Base-by-base conservation (phyloP, 2,888 invertebrate species). In the Ceriagrion tenellum region DNA sequence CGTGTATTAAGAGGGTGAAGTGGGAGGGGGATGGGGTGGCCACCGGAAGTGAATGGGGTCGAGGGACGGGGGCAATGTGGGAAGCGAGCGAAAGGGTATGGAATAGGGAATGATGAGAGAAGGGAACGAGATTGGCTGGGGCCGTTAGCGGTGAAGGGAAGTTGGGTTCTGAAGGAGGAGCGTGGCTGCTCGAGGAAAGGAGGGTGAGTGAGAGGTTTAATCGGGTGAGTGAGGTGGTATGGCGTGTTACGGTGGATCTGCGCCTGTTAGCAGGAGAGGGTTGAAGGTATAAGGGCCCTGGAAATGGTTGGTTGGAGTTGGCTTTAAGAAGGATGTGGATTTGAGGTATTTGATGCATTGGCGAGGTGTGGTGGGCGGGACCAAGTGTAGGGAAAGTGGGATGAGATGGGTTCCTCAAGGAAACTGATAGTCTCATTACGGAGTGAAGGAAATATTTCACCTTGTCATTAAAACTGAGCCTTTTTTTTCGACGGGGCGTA, bases 341-440 rank as follows among this genome's bases (percentile, higher is more conserved):
- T 20, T 69, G 69, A 69, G 69, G 81, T 3, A 18, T 81, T 81
- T 81, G 81, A 81, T 81, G 81, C 81, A 81, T 81, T 69, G 81
- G 81, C 81, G 47, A 4, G 35, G 81, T 35, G 81, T 18, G 81
- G 35, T 16, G 35, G 30, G 16, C 16, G 81, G 30, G 30, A 30
- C 26, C 10, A 81, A 35, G 74, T 10, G 30, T 4, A 16, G 81
- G 81, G 35, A 81, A 35, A 81, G 81, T 35, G 81, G 30, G 4
- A 81, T 12, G 81, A 35, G 30, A 81, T 35, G 81, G 81, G 81
- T 81, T 81, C 35, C 81, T 81, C 81, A 35, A 6, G 81, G 81
- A 81, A 74, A 81, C 81, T 81, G 81, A 81, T 81, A 81, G 81
- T 81, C 81, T 81, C 81, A 81, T 81, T 81, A 81, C 81, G 81